Percentiles rank a stretch among this genome's conserved stretches.
phyloP scores from a whole-genome alignment of 1,140 invertebrate species.

The Drosophila yakuba region DNA sequence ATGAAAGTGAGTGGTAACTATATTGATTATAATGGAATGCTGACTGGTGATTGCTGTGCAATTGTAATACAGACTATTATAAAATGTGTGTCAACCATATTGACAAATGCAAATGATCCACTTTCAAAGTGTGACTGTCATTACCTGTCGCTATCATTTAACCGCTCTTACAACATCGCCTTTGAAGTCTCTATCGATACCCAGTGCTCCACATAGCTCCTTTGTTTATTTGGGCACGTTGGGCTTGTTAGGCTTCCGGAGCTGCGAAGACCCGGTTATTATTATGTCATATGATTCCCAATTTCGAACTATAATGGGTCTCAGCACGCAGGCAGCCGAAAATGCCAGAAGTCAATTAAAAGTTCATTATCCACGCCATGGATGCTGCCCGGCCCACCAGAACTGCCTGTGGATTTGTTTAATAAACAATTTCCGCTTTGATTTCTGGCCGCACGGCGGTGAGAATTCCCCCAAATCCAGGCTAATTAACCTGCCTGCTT shows the following conservation, averaged over 20 bases:
- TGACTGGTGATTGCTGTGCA: slow-evolving; percentile 14
- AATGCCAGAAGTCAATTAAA: slow-evolving; percentile 70
- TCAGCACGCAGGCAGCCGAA: slow-evolving; percentile 45
- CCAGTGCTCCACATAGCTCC: background rate
- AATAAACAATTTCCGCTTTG: slow-evolving; percentile 78
- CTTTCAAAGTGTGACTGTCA: slow-evolving; percentile 10
- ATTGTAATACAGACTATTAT: background rate
- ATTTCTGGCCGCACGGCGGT: slow-evolving; percentile 46
- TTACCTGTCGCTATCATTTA: background rate
- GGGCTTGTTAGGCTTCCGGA: slow-evolving; percentile 35
- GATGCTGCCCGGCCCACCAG: slow-evolving; percentile 2
- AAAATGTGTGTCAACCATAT: slow-evolving; percentile 20
- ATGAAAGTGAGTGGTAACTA: slow-evolving; percentile 37
- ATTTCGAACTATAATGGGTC: slow-evolving; percentile 17
- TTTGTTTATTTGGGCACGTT: background rate
- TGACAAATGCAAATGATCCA: slow-evolving; percentile 27
- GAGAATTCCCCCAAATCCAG: slow-evolving; percentile 7
- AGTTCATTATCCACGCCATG: slow-evolving; percentile 60
- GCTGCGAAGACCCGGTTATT: slow-evolving; percentile 30
- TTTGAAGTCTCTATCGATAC: slow-evolving; percentile 18
- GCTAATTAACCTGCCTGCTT: slow-evolving; percentile 50
- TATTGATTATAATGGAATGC: slow-evolving; percentile 37
- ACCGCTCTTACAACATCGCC: slow-evolving; percentile 2
- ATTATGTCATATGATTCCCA: slow-evolving; percentile 48
- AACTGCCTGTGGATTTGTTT: slow-evolving; percentile 64